Evolutionary conservation across 2,888 invertebrate species (phyloP), one percentile per base, ranked within the genome.

Genomic region (Lasius platythorax): DNA sequence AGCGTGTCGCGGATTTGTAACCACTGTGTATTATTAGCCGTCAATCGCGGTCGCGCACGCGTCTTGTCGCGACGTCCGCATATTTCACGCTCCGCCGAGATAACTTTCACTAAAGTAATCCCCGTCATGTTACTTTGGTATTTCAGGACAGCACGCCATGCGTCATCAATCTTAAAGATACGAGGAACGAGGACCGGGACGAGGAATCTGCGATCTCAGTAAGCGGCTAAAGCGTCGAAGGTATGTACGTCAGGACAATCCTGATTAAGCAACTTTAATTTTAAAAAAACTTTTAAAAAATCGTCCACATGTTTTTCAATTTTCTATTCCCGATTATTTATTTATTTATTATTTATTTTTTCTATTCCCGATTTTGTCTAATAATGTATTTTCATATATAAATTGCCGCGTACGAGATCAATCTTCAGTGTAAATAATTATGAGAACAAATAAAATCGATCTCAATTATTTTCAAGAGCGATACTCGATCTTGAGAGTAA

Each of bases 101-200:
- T 61, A 46, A 73, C 79, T 81, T 81, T 81, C 79, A 50, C 79
- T 73, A 61, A 81, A 58, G 50, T 61, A 73, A 81, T 79, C 43
- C 56, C 2, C 15, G 43, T 43, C 58, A 40, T 61, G 72, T 61
- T 73, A 61, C 73, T 73, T 81, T 82, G 58, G 72, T 53, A 88
- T 92, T 89, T 61, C 92, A 93, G 93, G 87, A 88, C 78, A 86
- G 85, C 87, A 82, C 86, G 92, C 89, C 88, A 92, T 92, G 91
- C 89, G 91, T 87, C n/a, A 53, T 53, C 85, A 83, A 84, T 86
- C 89, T 85, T 92, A 91, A 53, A 89, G 87, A 74, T 85, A 84
- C 87, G 82, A 87, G 87, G 86, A 90, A 74, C 85, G 87, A 89
- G 86, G 87, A 74, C 84, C 83, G 85, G 86, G 83, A 79, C 74